phyloP scores from a whole-genome alignment of 2,113 vertebrate genomes.

The Nyctibius bracteatus region DNA sequence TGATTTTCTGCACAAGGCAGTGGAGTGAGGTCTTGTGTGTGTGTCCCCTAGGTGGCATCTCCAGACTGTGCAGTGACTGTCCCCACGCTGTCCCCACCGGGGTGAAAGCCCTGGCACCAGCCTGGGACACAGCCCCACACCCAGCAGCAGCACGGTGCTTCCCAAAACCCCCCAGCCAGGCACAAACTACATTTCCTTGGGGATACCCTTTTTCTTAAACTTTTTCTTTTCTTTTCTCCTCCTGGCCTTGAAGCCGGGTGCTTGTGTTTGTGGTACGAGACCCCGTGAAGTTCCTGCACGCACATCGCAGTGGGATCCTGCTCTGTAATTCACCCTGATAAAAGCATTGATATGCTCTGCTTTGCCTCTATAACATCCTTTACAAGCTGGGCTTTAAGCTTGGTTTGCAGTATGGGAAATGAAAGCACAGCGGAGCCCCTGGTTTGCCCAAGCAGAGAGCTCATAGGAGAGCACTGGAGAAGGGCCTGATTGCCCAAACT shows the following conservation, averaged over 20 bases:
- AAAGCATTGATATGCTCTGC: neutral
- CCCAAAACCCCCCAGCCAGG: accelerated
- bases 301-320: accelerated
- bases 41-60: neutral
- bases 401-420: neutral
- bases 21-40: neutral
- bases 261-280: neutral
- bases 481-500: neutral
- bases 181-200: neutral
- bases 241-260: neutral
- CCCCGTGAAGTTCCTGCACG: too few relatives aligned
- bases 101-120: neutral
- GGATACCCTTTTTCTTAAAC: neutral
- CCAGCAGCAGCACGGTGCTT: neutral
- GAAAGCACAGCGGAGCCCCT: neutral
- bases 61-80: neutral
- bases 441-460: neutral
- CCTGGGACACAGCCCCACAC: neutral
- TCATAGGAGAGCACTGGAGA: neutral
- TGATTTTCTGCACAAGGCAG: neutral
- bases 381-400: neutral
- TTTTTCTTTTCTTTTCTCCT: too few relatives aligned
- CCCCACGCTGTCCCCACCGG: accelerated
- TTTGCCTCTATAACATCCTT: neutral
- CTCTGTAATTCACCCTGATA: neutral